Percentiles rank a stretch among this genome's conserved stretches.
Conservation (phyloP, 2,888 invertebrate species). For the Gnatocerus cornutus region DNA sequence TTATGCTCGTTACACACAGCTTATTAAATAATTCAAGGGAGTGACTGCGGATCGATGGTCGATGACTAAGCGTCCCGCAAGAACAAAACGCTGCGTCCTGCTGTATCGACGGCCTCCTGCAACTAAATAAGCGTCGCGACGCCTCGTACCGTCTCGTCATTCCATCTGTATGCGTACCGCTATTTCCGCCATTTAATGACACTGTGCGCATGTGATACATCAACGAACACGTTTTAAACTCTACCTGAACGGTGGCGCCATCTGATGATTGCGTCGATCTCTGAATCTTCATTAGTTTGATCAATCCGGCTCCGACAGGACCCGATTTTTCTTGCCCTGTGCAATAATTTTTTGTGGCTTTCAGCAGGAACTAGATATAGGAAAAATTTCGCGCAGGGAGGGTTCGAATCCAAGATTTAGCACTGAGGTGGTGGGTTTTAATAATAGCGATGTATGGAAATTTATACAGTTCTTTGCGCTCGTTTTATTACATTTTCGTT, state of each 20-base stretch:
- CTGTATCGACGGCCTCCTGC: slow-evolving; percentile 6
- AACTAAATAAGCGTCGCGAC: slow-evolving; percentile 44
- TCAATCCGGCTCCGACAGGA: slow-evolving; percentile 25
- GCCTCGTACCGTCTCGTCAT: slow-evolving; percentile 42
- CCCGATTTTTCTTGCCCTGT: background rate
- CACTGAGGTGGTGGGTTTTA: too few relatives aligned
- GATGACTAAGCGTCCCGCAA: slow-evolving; percentile 15
- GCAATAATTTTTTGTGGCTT: background rate
- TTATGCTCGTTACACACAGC: slow-evolving; percentile 40
- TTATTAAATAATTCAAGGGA: slow-evolving; percentile 60
- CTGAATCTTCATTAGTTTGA: slow-evolving; percentile 31
- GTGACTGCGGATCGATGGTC: slow-evolving; percentile 60
- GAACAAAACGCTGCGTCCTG: slow-evolving; percentile 7
- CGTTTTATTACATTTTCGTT: too few relatives aligned
- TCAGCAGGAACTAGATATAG: background rate
- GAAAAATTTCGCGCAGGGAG: slow-evolving; percentile 19
- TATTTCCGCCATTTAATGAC: slow-evolving; percentile 49
- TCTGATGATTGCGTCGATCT: slow-evolving; percentile 27
- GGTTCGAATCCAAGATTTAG: slow-evolving; percentile 17
- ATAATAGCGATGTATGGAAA: too few relatives aligned
- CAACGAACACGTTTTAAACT: slow-evolving; percentile 28
- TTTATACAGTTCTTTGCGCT: too few relatives aligned
- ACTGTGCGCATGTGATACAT: slow-evolving; percentile 50
- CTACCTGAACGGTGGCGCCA: slow-evolving; percentile 38
- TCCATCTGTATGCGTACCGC: slow-evolving; percentile 42